phyloP scores from a whole-genome alignment of 2,888 invertebrate species.

The Pandemis heparana region DNA sequence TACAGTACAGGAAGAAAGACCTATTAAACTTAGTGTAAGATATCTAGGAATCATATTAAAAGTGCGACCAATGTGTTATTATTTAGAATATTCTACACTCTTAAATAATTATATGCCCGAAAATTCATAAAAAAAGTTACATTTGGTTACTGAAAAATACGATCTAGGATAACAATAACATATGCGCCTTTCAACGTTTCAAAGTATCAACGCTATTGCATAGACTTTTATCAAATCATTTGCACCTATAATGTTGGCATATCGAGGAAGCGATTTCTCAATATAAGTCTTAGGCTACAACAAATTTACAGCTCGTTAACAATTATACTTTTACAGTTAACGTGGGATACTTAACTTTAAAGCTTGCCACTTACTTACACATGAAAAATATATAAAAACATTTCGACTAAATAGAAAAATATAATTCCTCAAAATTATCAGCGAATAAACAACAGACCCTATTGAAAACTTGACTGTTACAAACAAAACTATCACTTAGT shows the following conservation, averaged over 20 bases:
- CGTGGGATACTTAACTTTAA: constrained; percentile 73
- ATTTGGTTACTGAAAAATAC: constrained; percentile 42
- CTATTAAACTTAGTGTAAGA: constrained; percentile 36
- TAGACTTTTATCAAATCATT: constrained; percentile 30
- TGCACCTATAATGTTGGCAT: constrained; percentile 44
- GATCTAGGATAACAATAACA: constrained; percentile 41
- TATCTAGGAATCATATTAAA: constrained; percentile 28
- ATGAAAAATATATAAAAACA: constrained; percentile 52
- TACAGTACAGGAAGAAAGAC: background rate
- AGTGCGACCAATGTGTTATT: constrained; percentile 43
- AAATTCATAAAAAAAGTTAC: constrained; percentile 42
- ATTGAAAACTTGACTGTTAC: constrained; percentile 60
- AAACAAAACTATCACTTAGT: constrained; percentile 61
- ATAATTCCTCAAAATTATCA: constrained; percentile 50
- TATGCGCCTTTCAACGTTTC: constrained; percentile 25
- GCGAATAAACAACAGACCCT: constrained; percentile 68
- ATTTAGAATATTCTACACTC: constrained; percentile 39
- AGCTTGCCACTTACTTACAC: constrained; percentile 70
- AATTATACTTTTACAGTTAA: constrained; percentile 72
- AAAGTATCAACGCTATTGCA: constrained; percentile 35
- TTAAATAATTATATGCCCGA: constrained; percentile 39
- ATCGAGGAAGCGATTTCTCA: constrained; percentile 67
- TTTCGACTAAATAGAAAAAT: constrained; percentile 54
- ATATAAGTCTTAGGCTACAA: constrained; percentile 68
- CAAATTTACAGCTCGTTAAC: constrained; percentile 77